Evolutionary conservation across 2,797 vertebrate species (phyloP), one percentile per base, ranked within the genome.

Genomic region (Mus minutoides): DNA sequence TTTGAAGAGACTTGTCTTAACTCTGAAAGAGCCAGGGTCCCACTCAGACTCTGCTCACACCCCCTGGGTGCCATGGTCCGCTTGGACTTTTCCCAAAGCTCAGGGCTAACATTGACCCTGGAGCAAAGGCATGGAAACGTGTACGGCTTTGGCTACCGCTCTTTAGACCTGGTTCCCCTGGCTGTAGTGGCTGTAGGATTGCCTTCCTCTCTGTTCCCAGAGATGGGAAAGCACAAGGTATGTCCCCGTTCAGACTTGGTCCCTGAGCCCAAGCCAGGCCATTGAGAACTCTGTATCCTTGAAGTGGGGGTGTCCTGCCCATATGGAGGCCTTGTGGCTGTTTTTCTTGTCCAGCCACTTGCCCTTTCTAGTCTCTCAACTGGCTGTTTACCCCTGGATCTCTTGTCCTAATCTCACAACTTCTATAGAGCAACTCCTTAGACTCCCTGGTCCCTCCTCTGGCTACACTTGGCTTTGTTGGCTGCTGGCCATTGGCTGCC

Each of bases 181-280:
- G 3, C 24, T 71, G 46, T 14, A n/a, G 16, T 29, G 19, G 29
- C 4, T 1, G 4, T 3, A 22, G 60, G 52, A 40, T 22, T 4
- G 8, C 9, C 34, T 56, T 62, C n/a, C 12, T 8, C 11, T n/a
- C n/a, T 52, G 29, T 46, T 62, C 52, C 60, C 6, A 1, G 79
- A 58, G 71, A 26, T 21, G 19, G 13, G 6, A n/a, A 31, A 71
- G 52, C 2, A 17, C 10, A 37, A 29, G 87, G 73, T 0, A 0
- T 1, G 12, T 8, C 6, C 11, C 14, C 56, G 2, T 0, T 67
- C 14, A 62, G 83, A 60, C 21, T 56, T 1, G 14, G 40, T 29
- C 64, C 26, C 8, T 1, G 31, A 14, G 24, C 24, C 4, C 1
- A 13, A 52, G 22, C 49, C 0, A 1, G 52, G 31, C 75, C 34